Evolutionary conservation across 2,113 vertebrate genomes (phyloP).

Genomic region (Alouatta palliata): DNA sequence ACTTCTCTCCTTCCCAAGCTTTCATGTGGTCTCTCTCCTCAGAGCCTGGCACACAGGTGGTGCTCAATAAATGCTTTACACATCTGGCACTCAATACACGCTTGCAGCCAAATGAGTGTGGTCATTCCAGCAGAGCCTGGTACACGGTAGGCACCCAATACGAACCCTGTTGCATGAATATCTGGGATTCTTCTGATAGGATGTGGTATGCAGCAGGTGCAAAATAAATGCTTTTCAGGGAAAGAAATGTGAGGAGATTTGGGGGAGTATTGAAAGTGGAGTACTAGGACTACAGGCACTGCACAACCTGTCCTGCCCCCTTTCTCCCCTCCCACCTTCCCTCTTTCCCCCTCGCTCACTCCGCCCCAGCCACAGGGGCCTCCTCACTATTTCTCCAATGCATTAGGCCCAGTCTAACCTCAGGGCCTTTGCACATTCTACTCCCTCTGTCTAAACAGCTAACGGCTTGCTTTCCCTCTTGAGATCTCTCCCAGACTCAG

Average conservation of each 20-base stretch:
- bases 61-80: not conserved
- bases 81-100: not conserved
- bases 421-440: not conserved
- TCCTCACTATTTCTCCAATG: not conserved
- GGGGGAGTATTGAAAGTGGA: not conserved
- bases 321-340: not conserved
- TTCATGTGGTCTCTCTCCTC: not conserved
- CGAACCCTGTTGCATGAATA: not conserved
- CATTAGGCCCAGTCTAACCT: not conserved
- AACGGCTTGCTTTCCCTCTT: not conserved
- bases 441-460: not conserved
- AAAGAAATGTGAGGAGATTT: not conserved
- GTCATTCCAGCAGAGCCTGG: not conserved
- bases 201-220: not conserved
- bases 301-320: accelerated
- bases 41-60: not conserved
- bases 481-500: not conserved
- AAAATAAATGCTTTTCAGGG: not conserved
- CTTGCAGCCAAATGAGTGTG: not conserved
- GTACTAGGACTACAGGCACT: not conserved
- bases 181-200: not conserved
- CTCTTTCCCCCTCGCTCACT: not conserved
- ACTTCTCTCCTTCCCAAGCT: not conserved
- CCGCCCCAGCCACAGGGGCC: not conserved
- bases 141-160: not conserved